Evolutionary conservation across 1,140 invertebrate genomes (phyloP).

Genomic region (Sesamia nonagrioides): DNA sequence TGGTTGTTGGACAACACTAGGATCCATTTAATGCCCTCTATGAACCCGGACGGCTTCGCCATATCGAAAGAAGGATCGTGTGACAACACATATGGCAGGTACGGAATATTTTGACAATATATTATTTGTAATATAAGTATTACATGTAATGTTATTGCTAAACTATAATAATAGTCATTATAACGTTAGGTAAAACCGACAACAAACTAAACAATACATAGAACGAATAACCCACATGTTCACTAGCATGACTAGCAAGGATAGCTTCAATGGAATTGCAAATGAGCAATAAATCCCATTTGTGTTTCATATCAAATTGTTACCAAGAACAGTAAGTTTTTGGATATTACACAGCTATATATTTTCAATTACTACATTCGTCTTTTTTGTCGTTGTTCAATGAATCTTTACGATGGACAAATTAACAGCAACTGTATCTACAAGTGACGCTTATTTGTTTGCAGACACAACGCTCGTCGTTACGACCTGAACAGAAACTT

Average conservation of each 20-base stretch:
- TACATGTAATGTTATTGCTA: neutral
- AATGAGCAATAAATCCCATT: neutral
- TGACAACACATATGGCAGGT: slow-evolving; percentile 94
- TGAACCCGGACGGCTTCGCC: slow-evolving; percentile 97
- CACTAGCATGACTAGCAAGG: neutral
- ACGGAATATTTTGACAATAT: slow-evolving; percentile 29
- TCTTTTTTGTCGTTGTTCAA: neutral
- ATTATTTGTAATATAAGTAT: neutral
- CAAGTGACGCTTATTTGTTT: slow-evolving; percentile 42
- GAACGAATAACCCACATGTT: slow-evolving; percentile 12
- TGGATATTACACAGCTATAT: neutral
- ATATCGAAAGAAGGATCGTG: slow-evolving; percentile 95
- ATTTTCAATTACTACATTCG: neutral
- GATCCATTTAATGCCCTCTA: slow-evolving; percentile 97
- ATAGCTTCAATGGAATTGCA: slow-evolving; percentile 8
- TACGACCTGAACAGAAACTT: slow-evolving; percentile 97
- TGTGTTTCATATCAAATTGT: neutral
- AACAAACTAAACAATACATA: slow-evolving; percentile 2
- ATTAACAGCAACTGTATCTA: neutral
- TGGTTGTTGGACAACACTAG: slow-evolving; percentile 96
- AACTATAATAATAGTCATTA: neutral
- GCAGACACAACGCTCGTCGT: slow-evolving; percentile 94
- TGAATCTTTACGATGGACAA: slow-evolving; percentile 5
- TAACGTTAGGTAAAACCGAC: slow-evolving; percentile 2
- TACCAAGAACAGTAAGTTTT: neutral